Evolutionary conservation across 92 coral and sea anemone genomes (phyloP).

Genomic region (Epizoanthus scotinus): DNA sequence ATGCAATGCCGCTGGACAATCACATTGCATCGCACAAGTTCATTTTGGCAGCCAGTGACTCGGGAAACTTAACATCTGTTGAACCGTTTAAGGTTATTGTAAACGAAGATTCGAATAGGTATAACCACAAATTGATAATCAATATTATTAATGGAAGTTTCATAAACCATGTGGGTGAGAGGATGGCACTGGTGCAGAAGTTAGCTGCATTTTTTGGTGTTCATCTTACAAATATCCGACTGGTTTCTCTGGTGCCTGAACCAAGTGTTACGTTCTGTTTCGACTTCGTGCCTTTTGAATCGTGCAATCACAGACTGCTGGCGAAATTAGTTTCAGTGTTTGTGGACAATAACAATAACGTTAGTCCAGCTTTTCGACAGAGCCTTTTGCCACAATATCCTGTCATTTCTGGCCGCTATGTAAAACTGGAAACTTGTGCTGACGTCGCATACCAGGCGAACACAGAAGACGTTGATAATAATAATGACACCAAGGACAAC

Average conservation of each 20-base stretch:
- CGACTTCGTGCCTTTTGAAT: slow-evolving; percentile 53
- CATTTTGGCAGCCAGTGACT: slow-evolving; percentile 62
- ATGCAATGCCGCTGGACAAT: slow-evolving; percentile 58
- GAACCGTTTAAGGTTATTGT: slow-evolving; percentile 66
- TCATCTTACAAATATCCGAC: slow-evolving; percentile 61
- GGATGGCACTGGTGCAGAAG: slow-evolving; percentile 58
- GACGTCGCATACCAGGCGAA: slow-evolving; percentile 24
- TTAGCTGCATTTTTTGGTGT: slow-evolving; percentile 66
- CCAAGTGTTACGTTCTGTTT: slow-evolving; percentile 63
- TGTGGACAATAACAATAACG: slow-evolving; percentile 33
- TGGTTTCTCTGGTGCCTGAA: slow-evolving; percentile 57
- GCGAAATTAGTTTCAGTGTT: slow-evolving; percentile 27
- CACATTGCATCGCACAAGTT: slow-evolving; percentile 31
- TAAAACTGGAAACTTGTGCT: slow-evolving; percentile 46
- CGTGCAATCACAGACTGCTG: slow-evolving; percentile 44
- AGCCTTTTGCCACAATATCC: slow-evolving; percentile 60
- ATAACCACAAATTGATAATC: slow-evolving; percentile 60
- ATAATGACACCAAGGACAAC: background rate
- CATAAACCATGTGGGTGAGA: slow-evolving; percentile 56
- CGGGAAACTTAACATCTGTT: slow-evolving; percentile 55
- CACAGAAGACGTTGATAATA: slow-evolving; percentile 48
- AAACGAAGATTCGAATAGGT: slow-evolving; percentile 46
- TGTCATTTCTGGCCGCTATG: slow-evolving; percentile 57
- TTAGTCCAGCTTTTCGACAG: slow-evolving; percentile 58
- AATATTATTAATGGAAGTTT: slow-evolving; percentile 62